Base-by-base conservation (phyloP, 2,888 invertebrate genomes). In the Caenorhabditis doughertyi region DNA sequence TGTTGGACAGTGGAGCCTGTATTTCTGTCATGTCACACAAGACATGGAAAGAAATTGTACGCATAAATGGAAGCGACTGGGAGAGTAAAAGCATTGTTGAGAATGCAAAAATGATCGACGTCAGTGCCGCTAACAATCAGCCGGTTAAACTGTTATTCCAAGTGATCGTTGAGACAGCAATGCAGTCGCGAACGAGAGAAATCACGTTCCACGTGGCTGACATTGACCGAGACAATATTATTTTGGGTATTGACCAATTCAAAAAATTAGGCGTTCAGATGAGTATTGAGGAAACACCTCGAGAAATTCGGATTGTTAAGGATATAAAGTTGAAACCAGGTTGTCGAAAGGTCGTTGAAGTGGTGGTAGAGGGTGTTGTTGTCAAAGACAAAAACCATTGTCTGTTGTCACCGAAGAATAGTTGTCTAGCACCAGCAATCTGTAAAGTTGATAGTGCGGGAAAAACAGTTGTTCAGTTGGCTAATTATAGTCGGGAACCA, bases 1-100 rank as follows among this genome's bases (percentile, higher is more conserved):
- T 60, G 25, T n/a, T 60, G 0, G 60, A 60, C 44, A 60, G 60
- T 44, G 60, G 60, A n/a, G 60, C 60, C 5, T 25, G 25, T 11
- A 60, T 60, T 11, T 42, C 25, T 0, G 7, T 60, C 0, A 60
- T 60, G 16, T 2, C 23, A 7, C 2, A n/a, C 1, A 3, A 9
- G 8, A 42, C 25, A 5, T 60, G 60, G 60, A n/a, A 60, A 2
- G 2, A 42, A 0, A 42, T 60, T 25, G 42, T 60, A 0, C 1
- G 16, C 0, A 27, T 2, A 1, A 60, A 60, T 23, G 60, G 44
- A 25, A 5, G 1, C 13, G 5, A 25, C 1, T 60, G 60, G 60
- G 60, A 42, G 16, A 44, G 44, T 4, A 27, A 8, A 8, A 8
- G 16, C 0, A 4, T 16, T 2, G 2, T n/a, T 3, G 42, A 60